These are phyloP conservation scores for Tyria jacobaeae DNA, from an alignment of 2,888 invertebrate genomes.

Conservation along the genomic window DNA sequence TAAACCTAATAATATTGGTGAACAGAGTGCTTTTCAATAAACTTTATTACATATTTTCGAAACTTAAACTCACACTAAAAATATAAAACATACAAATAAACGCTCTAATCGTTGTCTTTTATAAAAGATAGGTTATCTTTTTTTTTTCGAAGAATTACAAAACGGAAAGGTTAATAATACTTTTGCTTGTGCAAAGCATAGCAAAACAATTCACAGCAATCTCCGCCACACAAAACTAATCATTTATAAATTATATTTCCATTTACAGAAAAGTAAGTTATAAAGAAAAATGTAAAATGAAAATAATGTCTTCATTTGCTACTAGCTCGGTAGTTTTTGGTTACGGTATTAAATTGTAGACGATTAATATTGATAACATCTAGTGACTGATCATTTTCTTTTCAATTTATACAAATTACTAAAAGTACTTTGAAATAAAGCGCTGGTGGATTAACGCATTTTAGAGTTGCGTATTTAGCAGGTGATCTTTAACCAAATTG, in stretches of 20 bases:
- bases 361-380: constrained; percentile 36
- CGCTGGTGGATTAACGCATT: constrained; percentile 40
- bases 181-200: not conserved
- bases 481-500: not conserved
- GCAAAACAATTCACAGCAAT: not conserved
- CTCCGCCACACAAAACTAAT: too few species aligned
- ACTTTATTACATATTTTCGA: not conserved
- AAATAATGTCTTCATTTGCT: constrained; percentile 9
- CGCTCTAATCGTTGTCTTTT: not conserved
- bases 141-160: too few species aligned
- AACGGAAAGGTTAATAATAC: too few species aligned
- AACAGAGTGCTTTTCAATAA: not conserved
- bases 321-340: constrained; percentile 13
- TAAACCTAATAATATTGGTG: not conserved
- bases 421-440: constrained; percentile 33
- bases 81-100: not conserved
- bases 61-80: not conserved
- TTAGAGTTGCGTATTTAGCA: constrained; percentile 12
- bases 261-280: constrained; percentile 5
- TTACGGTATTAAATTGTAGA: not conserved
- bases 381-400: constrained; percentile 39
- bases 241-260: not conserved
- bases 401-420: constrained; percentile 35
- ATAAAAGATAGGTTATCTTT: too few species aligned
- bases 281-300: constrained; percentile 16